phyloP scores from a whole-genome alignment of 2,113 vertebrate species.

The Galbula dea region DNA sequence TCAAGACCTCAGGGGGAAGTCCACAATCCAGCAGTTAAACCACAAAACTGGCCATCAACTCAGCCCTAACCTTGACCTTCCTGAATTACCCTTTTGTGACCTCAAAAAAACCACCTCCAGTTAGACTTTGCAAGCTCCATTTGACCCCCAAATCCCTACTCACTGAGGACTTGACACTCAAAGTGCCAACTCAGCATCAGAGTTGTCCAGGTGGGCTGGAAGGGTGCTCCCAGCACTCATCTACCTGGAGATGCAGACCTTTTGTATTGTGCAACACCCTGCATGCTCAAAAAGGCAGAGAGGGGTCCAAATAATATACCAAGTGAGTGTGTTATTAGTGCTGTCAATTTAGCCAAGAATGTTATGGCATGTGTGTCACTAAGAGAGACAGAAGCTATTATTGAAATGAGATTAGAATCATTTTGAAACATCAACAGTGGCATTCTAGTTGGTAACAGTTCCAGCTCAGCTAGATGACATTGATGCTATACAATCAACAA shows the following conservation, averaged over 20 bases:
- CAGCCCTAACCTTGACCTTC: neutral
- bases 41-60: neutral
- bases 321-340: constrained; percentile 67
- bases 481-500: constrained; percentile 69
- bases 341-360: constrained; percentile 72
- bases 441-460: constrained; percentile 71
- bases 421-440: constrained; percentile 76
- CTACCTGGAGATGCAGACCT: neutral
- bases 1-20: neutral
- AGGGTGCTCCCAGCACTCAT: neutral
- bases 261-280: neutral
- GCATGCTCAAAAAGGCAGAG: neutral
- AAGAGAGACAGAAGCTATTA: constrained; percentile 79
- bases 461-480: constrained; percentile 69
- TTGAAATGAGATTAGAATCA: constrained; percentile 76
- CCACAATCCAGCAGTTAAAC: neutral
- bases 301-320: constrained; percentile 63
- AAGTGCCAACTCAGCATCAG: neutral
- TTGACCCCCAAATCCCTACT: neutral
- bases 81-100: neutral
- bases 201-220: neutral
- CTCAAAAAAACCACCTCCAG: neutral
- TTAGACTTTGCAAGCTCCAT: neutral
- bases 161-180: neutral
- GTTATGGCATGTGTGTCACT: constrained; percentile 71